Conservation (phyloP, 2,888 invertebrate species). For the Trypoxylon attenuatum region DNA sequence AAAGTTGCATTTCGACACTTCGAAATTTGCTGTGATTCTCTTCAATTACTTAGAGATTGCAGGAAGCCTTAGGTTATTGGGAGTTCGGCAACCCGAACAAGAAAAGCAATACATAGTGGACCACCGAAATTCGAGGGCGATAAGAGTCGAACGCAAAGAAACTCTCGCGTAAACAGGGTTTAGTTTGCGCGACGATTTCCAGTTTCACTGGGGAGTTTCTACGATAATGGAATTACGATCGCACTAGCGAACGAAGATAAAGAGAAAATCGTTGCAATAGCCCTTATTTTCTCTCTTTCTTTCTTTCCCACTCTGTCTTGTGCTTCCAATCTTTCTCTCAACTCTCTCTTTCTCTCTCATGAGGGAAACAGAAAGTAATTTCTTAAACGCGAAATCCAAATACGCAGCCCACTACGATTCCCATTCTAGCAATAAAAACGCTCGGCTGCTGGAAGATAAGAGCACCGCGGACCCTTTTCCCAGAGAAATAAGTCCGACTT, state of each 20-base stretch:
- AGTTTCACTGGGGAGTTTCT: background rate
- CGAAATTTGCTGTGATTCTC: slow-evolving; percentile 26
- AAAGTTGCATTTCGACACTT: too few species aligned
- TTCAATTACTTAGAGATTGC: slow-evolving; percentile 11
- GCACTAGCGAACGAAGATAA: too few species aligned
- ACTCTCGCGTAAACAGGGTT: too few species aligned
- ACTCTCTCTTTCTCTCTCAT: too few species aligned
- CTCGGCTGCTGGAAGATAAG: slow-evolving; percentile 1
- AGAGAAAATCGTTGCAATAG: background rate
- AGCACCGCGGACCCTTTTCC: background rate
- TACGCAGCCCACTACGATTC: background rate
- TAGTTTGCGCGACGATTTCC: too few species aligned
- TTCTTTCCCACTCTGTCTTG: slow-evolving; percentile 5
- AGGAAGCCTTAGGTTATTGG: too few species aligned
- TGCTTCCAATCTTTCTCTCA: too few species aligned
- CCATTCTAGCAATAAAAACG: background rate
- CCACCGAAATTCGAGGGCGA: background rate
- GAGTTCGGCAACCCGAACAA: too few species aligned
- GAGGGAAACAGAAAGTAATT: slow-evolving; percentile 18
- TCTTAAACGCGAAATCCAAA: slow-evolving; percentile 16
- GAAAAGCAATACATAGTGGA: too few species aligned
- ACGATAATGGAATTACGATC: slow-evolving; percentile 13
- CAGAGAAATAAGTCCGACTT: slow-evolving; percentile 3
- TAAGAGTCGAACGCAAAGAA: too few species aligned
- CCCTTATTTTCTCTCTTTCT: too few species aligned